Evolutionary conservation across 2,113 vertebrate species (phyloP).

Genomic region (Aythya baeri): DNA sequence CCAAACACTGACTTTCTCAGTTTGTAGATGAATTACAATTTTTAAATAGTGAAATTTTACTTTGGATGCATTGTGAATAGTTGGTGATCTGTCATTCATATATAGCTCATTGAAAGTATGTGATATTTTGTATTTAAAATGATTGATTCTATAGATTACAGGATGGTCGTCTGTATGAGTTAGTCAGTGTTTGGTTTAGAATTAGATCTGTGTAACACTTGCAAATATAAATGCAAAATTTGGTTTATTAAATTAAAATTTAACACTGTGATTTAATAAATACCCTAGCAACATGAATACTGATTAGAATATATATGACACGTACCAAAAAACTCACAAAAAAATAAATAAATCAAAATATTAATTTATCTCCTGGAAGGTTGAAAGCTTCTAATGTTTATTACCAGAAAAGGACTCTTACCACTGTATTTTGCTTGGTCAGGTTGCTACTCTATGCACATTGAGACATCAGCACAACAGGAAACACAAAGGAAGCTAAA

Average conservation of each 20-base stretch:
- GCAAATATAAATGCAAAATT: background rate
- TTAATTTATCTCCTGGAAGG: background rate
- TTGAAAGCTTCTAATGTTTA: background rate
- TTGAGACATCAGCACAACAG: background rate
- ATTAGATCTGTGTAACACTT: background rate
- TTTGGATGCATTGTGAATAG: background rate
- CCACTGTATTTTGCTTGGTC: background rate
- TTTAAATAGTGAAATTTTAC: background rate
- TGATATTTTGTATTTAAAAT: background rate
- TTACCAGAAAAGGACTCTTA: background rate
- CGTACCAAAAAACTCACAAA: background rate
- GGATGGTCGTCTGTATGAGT: background rate
- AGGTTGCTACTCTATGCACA: background rate
- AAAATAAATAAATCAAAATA: background rate
- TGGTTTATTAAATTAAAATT: background rate
- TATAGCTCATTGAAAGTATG: background rate
- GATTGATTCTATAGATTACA: background rate
- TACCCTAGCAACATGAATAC: background rate
- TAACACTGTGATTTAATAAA: background rate
- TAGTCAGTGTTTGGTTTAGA: background rate
- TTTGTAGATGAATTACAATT: background rate
- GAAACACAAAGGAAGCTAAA: slow-evolving; percentile 31
- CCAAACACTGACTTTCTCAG: background rate
- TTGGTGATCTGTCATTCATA: background rate
- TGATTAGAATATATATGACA: background rate